A percentile compares a stretch with the other conserved stretches of the same genome.
Evolutionary conservation across 2,888 invertebrate genomes (phyloP).

Genomic region (Clanis bilineata): DNA sequence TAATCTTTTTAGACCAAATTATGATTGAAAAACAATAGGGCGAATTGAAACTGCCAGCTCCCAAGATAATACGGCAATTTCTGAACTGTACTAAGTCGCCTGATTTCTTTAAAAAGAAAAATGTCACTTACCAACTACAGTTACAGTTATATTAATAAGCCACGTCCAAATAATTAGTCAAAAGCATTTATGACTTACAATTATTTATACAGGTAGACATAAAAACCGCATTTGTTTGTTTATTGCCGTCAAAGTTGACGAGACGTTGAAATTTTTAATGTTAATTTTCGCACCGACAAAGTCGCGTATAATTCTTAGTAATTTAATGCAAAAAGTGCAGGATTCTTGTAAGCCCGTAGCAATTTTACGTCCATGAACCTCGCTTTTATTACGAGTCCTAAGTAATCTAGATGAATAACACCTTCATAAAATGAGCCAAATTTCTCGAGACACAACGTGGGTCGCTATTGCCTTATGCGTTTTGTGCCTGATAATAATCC

Average conservation of each 20-base stretch:
- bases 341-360: slow-evolving; percentile 56
- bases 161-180: slow-evolving; percentile 34
- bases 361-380: slow-evolving; percentile 63
- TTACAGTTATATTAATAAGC: slow-evolving; percentile 29
- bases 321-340: slow-evolving; percentile 75
- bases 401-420: slow-evolving; percentile 75
- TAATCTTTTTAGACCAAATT: slow-evolving; percentile 39
- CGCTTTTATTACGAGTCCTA: slow-evolving; percentile 61
- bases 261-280: slow-evolving; percentile 63
- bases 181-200: slow-evolving; percentile 46
- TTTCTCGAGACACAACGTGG: slow-evolving; percentile 63
- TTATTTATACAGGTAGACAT: slow-evolving; percentile 57
- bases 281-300: slow-evolving; percentile 65
- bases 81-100: neutral
- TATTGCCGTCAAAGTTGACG: slow-evolving; percentile 63
- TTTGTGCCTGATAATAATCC: slow-evolving; percentile 52
- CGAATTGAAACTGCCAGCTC: slow-evolving; percentile 25
- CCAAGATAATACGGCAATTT: slow-evolving; percentile 1
- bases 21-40: neutral
- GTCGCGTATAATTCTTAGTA: slow-evolving; percentile 58
- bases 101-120: slow-evolving; percentile 18
- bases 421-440: slow-evolving; percentile 62
- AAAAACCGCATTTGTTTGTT: slow-evolving; percentile 63
- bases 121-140: slow-evolving; percentile 29
- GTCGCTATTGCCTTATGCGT: slow-evolving; percentile 59